Conservation (phyloP, 2,113 vertebrate genomes). For the Otocyon megalotis region DNA sequence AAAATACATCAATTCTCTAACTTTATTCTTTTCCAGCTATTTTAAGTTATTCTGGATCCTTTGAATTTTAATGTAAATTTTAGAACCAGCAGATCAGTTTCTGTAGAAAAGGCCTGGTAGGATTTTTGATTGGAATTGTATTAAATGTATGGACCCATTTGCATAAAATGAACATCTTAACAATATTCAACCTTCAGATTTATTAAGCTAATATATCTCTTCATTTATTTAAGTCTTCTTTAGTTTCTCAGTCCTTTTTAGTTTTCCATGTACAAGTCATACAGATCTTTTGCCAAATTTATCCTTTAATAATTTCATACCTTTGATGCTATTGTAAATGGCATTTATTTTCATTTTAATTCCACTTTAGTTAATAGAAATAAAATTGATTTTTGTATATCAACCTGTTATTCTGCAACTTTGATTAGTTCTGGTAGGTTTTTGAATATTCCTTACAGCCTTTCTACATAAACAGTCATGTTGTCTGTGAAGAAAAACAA, state of each 20-base stretch:
- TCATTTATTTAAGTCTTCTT: neutral
- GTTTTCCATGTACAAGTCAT: neutral
- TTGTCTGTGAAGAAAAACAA: neutral
- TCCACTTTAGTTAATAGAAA: neutral
- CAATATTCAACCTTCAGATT: neutral
- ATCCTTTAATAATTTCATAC: neutral
- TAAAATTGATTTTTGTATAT: neutral
- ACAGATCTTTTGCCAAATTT: neutral
- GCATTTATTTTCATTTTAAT: constrained; percentile 19
- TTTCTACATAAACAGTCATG: neutral
- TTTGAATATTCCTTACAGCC: neutral
- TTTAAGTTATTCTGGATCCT: neutral
- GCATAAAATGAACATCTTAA: neutral
- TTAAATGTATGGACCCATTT: neutral
- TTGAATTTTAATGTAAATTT: constrained; percentile 40
- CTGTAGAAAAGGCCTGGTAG: neutral
- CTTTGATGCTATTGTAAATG: neutral
- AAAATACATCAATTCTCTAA: neutral
- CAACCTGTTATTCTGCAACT: neutral
- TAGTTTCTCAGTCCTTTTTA: neutral
- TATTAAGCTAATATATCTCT: neutral
- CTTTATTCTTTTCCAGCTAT: neutral
- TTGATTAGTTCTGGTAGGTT: neutral
- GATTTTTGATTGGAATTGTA: neutral
- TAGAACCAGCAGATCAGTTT: neutral